Conservation (phyloP, 2,113 vertebrate genomes). For the Murina feae region DNA sequence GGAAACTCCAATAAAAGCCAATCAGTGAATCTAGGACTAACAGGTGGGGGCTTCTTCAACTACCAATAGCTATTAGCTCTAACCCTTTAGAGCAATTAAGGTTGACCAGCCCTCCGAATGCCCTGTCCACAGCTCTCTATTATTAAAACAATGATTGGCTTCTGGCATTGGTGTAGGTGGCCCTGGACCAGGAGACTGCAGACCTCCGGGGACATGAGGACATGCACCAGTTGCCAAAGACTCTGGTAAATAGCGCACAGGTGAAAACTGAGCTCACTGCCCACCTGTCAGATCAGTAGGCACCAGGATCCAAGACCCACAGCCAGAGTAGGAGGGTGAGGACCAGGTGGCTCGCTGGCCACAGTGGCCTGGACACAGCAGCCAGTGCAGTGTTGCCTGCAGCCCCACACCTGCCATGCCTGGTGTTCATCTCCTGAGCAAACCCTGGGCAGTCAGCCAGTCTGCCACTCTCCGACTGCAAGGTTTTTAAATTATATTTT, state of each 20-base stretch:
- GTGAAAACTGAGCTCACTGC: background rate
- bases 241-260: background rate
- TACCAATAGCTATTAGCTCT: too few species aligned
- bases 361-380: background rate
- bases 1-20: too few species aligned
- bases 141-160: too few species aligned
- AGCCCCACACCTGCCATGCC: background rate
- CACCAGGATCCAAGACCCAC: background rate
- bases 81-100: too few species aligned
- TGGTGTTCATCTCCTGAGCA: background rate
- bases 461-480: background rate
- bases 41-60: too few species aligned
- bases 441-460: background rate
- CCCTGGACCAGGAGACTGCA: conserved; percentile 82
- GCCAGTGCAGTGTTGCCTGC: background rate
- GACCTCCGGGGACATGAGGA: conserved; percentile 83
- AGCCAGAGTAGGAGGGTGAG: background rate
- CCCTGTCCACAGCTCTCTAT: too few species aligned
- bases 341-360: background rate
- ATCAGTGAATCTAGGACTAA: too few species aligned
- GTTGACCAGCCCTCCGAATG: too few species aligned
- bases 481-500: background rate
- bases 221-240: background rate
- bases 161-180: conserved; percentile 85
- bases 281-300: background rate